These are phyloP conservation scores for Anser brachyrhynchus DNA, from an alignment of 2,113 vertebrate genomes.

Conservation along the genomic window DNA sequence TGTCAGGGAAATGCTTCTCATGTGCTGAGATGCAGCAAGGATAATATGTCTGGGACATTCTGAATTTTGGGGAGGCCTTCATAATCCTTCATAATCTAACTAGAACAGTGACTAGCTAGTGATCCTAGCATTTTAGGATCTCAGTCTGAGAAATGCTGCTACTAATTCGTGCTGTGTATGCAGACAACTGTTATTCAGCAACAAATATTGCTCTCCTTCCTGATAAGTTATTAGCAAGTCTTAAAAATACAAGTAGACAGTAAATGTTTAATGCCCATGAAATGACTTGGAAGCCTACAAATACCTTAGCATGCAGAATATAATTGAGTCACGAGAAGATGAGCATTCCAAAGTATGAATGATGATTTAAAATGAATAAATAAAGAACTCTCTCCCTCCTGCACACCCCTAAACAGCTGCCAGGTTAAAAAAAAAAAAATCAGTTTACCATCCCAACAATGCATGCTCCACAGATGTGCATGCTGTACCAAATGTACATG, in stretches of 20 bases:
- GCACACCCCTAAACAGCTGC: neutral
- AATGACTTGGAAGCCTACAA: constrained; percentile 32
- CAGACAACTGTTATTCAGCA: constrained; percentile 27
- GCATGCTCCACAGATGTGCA: neutral
- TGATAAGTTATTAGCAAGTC: constrained; percentile 39
- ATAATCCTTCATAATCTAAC: neutral
- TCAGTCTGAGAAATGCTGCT: constrained; percentile 2
- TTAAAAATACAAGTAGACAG: constrained; percentile 35
- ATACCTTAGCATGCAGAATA: neutral
- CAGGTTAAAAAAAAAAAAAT: neutral
- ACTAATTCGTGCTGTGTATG: neutral
- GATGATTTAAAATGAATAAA: neutral
- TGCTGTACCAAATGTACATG: no score
- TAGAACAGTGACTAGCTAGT: neutral
- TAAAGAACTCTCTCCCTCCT: neutral
- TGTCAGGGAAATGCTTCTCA: neutral
- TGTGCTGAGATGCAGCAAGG: neutral
- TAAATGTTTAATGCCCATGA: constrained; percentile 47
- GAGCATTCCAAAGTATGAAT: neutral
- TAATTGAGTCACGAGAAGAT: constrained; percentile 26
- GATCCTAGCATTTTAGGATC: neutral
- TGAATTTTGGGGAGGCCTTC: neutral
- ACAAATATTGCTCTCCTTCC: constrained; percentile 10
- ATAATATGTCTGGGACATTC: neutral
- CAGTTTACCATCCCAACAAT: neutral